These are phyloP conservation scores for Medauroidea extradentata DNA, from an alignment of 1,140 invertebrate species.

Conservation along the genomic window DNA sequence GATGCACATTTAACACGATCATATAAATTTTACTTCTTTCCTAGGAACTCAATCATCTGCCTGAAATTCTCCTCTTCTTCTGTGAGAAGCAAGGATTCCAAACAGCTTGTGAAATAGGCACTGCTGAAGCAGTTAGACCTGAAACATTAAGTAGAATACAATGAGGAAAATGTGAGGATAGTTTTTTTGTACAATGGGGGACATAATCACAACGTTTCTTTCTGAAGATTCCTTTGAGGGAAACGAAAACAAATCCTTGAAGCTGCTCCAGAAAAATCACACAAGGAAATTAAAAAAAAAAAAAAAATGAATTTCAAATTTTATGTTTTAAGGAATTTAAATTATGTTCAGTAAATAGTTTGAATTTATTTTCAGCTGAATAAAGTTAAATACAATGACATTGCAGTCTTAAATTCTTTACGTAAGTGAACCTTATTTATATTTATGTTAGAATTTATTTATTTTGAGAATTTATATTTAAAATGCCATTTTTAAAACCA, in stretches of 20 bases:
- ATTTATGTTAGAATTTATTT: background rate
- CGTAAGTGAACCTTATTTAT: background rate
- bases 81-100: constrained; percentile 53
- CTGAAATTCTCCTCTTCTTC: constrained; percentile 54
- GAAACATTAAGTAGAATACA: constrained; percentile 12
- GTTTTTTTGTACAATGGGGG: no score
- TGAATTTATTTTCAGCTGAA: background rate
- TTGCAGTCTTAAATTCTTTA: background rate
- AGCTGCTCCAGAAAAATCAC: background rate
- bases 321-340: background rate
- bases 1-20: no score
- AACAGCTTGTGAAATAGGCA: constrained; percentile 59
- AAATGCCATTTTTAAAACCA: background rate
- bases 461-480: background rate
- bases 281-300: background rate
- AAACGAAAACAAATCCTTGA: background rate
- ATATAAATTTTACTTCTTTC: constrained; percentile 21
- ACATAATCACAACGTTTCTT: no score
- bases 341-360: background rate
- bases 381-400: background rate
- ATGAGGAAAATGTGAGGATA: no score
- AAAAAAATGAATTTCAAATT: background rate
- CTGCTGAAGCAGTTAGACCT: constrained; percentile 58
- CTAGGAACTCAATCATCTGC: constrained; percentile 57
- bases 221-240: no score